Evolutionary conservation across 1,140 invertebrate species (phyloP).

Genomic region (Drosophila busckii): DNA sequence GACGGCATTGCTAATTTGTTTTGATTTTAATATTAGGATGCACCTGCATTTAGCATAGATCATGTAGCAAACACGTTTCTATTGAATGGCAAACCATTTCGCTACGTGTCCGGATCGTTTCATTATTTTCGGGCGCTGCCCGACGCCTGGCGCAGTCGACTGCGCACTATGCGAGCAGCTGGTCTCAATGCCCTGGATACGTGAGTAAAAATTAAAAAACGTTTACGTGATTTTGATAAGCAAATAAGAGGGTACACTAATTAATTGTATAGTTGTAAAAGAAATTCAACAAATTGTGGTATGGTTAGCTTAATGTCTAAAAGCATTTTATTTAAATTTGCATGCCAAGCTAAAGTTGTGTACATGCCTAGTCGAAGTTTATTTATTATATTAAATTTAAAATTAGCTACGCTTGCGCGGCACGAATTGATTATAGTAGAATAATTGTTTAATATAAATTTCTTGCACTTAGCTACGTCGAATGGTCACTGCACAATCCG

Average conservation of each 20-base stretch:
- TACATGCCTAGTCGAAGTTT: no score
- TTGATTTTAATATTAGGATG: constrained; percentile 20
- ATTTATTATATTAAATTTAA: no score
- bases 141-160: constrained; percentile 89
- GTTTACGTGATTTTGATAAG: no score
- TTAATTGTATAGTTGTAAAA: no score
- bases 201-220: constrained; percentile 81
- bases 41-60: constrained; percentile 81
- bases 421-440: no score
- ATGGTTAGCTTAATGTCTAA: no score
- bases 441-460: no score
- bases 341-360: no score
- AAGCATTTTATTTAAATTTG: no score
- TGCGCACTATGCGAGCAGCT: constrained; percentile 88
- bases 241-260: neutral
- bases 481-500: constrained; percentile 95
- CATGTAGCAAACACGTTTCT: constrained; percentile 87
- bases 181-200: constrained; percentile 94
- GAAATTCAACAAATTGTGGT: no score
- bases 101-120: constrained; percentile 92
- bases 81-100: constrained; percentile 90
- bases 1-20: no score
- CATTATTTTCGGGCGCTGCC: constrained; percentile 93
- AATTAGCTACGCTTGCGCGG: no score
- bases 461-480: constrained; percentile 87